Evolutionary conservation across 1,140 invertebrate genomes (phyloP), one percentile per base, ranked within the genome.

Genomic region (Diabrotica virgifera): DNA sequence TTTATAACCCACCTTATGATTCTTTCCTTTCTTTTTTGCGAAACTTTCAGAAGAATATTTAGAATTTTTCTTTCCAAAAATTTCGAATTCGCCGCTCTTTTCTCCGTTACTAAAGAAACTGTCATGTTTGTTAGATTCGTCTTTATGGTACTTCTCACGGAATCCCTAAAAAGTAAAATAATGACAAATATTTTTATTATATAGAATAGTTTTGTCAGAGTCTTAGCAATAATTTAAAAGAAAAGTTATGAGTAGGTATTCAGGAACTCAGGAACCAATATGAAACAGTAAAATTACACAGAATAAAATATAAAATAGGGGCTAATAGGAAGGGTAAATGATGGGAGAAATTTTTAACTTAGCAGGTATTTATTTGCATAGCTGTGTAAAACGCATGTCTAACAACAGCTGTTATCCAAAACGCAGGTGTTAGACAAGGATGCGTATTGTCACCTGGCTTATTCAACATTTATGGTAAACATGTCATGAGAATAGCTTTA

Each of bases 81-180:
- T 64, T 59, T 76, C 67, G 56, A 69, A 78, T 59, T 69, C 67
- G n/a, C 75, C 76, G 12, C 66, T 71, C 65, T 77, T 77, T 35
- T 78, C 67, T 0, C 65, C 70, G 53, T 75, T 74, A 50, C 72
- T 75, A 57, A 73, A 78, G 58, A 76, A 78, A 55, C 71, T 73
- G 53, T 78, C 74, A 62, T 77, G 76, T 37, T 74, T 74, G 38
- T 71, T 75, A 8, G 73, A 65, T 68, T 78, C 76, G 56, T 77
- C 74, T 57, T 78, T 78, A 57, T 77, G 76, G 59, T 75, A 78
- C 56, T 73, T 70, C 62, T 78, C 73, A 50, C 66, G 67, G 65
- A 72, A 78, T n/a, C 75, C 76, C 76, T 78, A 62, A 62, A 66
- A 69, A 58, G 7, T 35, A 58, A 24, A 37, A 24, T 24, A 24